A percentile compares a stretch with the other conserved stretches of the same genome.
Evolutionary conservation across 2,113 vertebrate species (phyloP).

Genomic region (Pollachius pollachius): DNA sequence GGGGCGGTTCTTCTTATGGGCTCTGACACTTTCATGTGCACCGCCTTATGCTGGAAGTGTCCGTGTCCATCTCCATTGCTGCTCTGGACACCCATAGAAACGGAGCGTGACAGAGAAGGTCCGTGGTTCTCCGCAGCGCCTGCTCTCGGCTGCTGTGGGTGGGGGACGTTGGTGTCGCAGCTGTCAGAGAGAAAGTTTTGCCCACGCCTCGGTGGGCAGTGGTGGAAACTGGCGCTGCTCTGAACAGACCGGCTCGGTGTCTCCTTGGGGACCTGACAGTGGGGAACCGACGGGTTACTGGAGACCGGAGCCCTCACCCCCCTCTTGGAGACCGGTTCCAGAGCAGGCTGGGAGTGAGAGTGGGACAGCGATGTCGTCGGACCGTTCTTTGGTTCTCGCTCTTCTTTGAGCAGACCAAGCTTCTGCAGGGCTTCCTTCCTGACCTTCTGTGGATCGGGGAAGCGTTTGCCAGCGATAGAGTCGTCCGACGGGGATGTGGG

Average conservation of each 20-base stretch:
- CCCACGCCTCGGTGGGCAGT: conserved; percentile 28
- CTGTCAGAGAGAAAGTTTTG: background rate
- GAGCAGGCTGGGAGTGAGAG: conserved; percentile 4
- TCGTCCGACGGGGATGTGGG: background rate
- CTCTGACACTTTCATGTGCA: conserved; percentile 25
- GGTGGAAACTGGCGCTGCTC: conserved; percentile 47
- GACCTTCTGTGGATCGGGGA: conserved; percentile 62
- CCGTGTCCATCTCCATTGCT: conserved; percentile 13
- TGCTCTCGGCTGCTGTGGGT: conserved; percentile 37
- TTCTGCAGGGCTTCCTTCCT: conserved; percentile 84
- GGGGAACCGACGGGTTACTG: conserved; percentile 30
- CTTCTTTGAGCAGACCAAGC: conserved; percentile 79
- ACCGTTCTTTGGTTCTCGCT: conserved; percentile 21
- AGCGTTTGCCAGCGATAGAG: conserved; percentile 32
- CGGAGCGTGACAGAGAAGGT: conserved; percentile 41
- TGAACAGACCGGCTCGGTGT: conserved; percentile 38
- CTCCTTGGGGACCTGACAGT: conserved; percentile 23
- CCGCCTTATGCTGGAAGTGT: background rate
- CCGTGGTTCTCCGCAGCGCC: conserved; percentile 68
- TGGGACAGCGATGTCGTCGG: background rate
- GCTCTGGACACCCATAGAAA: conserved; percentile 54
- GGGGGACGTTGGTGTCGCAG: background rate
- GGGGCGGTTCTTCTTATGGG: conserved; percentile 40
- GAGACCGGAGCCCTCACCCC: conserved; percentile 13
- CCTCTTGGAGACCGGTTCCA: conserved; percentile 15